These are phyloP conservation scores for Gallinago nigripennis DNA, from an alignment of 2,797 vertebrate genomes.

Conservation along the genomic window DNA sequence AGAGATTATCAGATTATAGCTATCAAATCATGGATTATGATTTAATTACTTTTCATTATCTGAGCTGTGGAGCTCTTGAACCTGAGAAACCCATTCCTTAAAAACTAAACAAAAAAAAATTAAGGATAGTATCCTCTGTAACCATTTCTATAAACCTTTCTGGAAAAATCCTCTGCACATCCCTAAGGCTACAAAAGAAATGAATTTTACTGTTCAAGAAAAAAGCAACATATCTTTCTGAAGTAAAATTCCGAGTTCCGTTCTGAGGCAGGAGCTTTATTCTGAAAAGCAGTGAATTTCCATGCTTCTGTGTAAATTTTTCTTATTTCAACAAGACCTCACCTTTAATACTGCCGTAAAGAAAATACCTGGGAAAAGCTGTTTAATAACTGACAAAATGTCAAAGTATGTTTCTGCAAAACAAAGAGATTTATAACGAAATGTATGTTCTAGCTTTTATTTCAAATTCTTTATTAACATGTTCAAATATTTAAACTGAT, in stretches of 20 bases:
- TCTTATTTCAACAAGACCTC: constrained; percentile 8
- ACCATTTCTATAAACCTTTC: neutral
- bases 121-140: neutral
- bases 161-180: neutral
- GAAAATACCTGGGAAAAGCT: constrained; percentile 21
- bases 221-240: neutral
- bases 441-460: constrained; percentile 11
- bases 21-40: constrained; percentile 15
- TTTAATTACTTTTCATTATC: constrained; percentile 34
- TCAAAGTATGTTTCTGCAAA: constrained; percentile 4
- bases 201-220: neutral
- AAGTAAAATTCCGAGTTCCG: neutral
- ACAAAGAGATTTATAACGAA: constrained; percentile 30
- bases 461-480: constrained; percentile 50
- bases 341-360: neutral
- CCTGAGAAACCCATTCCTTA: neutral
- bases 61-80: neutral
- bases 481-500: constrained; percentile 61
- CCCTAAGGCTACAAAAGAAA: neutral
- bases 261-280: neutral
- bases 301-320: neutral
- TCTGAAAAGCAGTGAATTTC: neutral
- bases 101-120: neutral
- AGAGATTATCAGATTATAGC: constrained; percentile 19
- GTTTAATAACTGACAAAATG: constrained; percentile 36